Percentiles rank a stretch among this genome's conserved stretches.
phyloP scores from a whole-genome alignment of 1,140 invertebrate species.

The Lucilia cuprina region DNA sequence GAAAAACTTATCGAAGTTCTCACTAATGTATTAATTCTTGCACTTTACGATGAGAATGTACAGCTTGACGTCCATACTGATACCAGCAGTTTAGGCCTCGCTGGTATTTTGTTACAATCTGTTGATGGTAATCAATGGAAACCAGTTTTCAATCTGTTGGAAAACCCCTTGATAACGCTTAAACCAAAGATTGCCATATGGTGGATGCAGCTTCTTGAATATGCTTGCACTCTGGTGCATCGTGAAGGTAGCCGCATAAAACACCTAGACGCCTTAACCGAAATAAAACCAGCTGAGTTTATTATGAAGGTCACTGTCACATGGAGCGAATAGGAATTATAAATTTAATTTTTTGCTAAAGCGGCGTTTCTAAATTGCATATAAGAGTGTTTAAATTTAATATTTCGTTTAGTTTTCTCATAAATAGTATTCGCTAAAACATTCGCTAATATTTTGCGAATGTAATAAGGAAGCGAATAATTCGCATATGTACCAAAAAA shows the following conservation, averaged over 20 bases:
- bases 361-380: too few relatives aligned
- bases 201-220: constrained; percentile 16
- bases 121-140: constrained; percentile 30
- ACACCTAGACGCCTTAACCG: not conserved
- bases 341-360: too few relatives aligned
- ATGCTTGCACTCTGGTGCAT: not conserved
- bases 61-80: constrained; percentile 47
- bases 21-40: not conserved
- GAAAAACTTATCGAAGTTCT: constrained; percentile 22
- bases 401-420: too few relatives aligned
- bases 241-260: not conserved
- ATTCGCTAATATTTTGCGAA: too few relatives aligned
- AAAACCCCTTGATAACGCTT: constrained; percentile 54
- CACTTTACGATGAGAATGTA: too few relatives aligned
- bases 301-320: not conserved
- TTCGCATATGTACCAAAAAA: too few relatives aligned
- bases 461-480: too few relatives aligned
- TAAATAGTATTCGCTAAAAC: too few relatives aligned
- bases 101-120: constrained; percentile 48
- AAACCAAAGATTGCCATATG: constrained; percentile 47
- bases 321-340: not conserved
- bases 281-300: constrained; percentile 10
- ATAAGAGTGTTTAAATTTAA: too few relatives aligned
- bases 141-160: constrained; percentile 55
- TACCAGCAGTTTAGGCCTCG: constrained; percentile 45